These are phyloP conservation scores for Callipepla californica DNA, from an alignment of 2,113 vertebrate genomes.

Conservation along the genomic window DNA sequence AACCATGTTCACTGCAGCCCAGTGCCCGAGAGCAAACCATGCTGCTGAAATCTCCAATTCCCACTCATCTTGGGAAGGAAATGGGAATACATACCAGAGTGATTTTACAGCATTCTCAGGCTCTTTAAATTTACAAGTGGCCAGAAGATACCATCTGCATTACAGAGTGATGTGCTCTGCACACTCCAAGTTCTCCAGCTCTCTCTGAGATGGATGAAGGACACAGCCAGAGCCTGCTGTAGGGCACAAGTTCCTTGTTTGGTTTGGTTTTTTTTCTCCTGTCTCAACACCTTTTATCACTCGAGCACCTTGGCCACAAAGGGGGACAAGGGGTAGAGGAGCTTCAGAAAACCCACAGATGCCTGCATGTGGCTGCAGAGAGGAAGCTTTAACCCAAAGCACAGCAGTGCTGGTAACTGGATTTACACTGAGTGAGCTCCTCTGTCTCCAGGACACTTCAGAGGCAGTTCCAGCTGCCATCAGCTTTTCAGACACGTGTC, in stretches of 20 bases:
- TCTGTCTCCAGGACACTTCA: not conserved
- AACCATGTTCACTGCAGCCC: not conserved
- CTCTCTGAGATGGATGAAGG: constrained; percentile 13
- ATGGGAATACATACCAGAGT: not conserved
- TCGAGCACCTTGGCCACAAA: not conserved
- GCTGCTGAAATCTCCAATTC: not conserved
- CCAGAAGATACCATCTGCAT: not conserved
- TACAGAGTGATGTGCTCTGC: no score
- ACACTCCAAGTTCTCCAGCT: not conserved
- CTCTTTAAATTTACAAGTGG: not conserved
- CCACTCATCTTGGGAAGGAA: not conserved
- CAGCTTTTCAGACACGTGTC: not conserved
- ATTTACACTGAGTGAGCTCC: not conserved
- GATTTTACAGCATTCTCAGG: not conserved
- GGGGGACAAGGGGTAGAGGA: not conserved
- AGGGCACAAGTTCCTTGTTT: not conserved
- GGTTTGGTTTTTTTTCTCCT: not conserved
- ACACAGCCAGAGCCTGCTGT: not conserved
- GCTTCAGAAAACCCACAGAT: not conserved
- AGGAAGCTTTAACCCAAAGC: not conserved
- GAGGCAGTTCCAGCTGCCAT: not conserved
- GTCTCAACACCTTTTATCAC: not conserved
- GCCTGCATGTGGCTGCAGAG: not conserved
- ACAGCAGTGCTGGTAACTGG: not conserved
- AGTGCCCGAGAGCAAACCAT: not conserved